Evolutionary conservation across 2,888 invertebrate genomes (phyloP), one percentile per base, ranked within the genome.

Genomic region (Drosophila anomalata): DNA sequence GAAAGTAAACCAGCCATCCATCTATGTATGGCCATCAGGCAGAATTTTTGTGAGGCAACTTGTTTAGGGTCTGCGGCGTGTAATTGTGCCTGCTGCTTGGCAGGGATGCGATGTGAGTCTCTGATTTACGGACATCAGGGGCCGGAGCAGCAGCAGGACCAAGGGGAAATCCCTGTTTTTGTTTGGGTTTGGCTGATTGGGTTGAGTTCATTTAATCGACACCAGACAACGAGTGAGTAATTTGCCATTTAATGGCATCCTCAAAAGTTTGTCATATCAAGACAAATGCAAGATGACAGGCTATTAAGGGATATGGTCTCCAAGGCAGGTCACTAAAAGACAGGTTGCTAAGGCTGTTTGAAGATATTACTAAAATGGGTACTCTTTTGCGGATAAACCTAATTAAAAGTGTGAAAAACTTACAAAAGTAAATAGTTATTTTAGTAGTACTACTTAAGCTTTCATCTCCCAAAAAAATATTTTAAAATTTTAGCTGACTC

Each of bases 171-270:
- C 52, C 46, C 33, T 59, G 63, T 48, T 63, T 17, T 17, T 50
- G 14, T 33, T 59, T 57, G 67, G 85, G 77, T 60, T 78, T 67
- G 85, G 61, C 84, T 68, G 86, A 76, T 80, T 80, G 78, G 76
- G 63, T 54, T 61, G 75, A 74, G 80, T 81, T 88, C 88, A 87
- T 88, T 86, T 84, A 85, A 89, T 80, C 83, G 85, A 89, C 88
- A 89, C 88, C 88, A 54, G 63, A 70, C 69, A 54, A 63, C 63
- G 72, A 74, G 55, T 57, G 78, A 76, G 81, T 77, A 78, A 78
- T 68, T 80, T 86, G 83, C 79, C 87, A 88, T 90, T 90, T 89
- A 90, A 90, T 90, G 90, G 88, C 89, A 85, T 79, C 82, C 89
- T 22, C 86, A 66, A 51, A 62, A 88, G 78, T 87, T 89, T 87